phyloP scores from a whole-genome alignment of 2,113 vertebrate species.

The Lota lota region DNA sequence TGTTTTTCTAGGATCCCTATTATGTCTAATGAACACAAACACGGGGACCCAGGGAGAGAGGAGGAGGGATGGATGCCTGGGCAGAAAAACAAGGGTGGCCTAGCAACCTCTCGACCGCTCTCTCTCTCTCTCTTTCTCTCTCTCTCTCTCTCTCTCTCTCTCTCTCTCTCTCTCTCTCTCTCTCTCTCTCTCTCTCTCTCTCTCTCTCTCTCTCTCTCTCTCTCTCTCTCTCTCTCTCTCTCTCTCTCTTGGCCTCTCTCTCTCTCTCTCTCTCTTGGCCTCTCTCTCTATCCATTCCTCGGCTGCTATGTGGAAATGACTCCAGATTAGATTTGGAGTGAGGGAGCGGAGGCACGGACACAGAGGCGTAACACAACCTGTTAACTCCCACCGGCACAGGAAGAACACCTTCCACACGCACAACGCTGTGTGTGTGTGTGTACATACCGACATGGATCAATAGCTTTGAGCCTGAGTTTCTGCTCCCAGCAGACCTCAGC shows the following conservation, averaged over 20 bases:
- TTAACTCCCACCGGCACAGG: constrained; percentile 25
- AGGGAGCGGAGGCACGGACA: constrained; percentile 32
- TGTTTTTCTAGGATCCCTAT: constrained; percentile 67
- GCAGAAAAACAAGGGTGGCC: constrained; percentile 50
- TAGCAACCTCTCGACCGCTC: constrained; percentile 31
- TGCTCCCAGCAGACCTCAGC: constrained; percentile 47
- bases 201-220: constrained; percentile 2
- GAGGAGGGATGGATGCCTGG: constrained; percentile 28
- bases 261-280: not conserved
- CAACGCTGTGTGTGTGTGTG: constrained; percentile 13
- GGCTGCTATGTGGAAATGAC: constrained; percentile 16
- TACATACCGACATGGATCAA: constrained; percentile 9
- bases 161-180: too few relatives aligned
- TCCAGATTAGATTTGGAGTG: constrained; percentile 43
- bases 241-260: too few relatives aligned
- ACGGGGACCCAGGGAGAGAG: constrained; percentile 11
- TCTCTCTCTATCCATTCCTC: constrained; percentile 1
- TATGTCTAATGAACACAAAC: constrained; percentile 70
- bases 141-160: too few relatives aligned
- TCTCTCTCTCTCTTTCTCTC: not conserved
- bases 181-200: too few relatives aligned
- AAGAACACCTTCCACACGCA: constrained; percentile 23
- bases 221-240: too few relatives aligned
- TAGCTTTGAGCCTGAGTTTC: constrained; percentile 35
- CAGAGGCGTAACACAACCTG: constrained; percentile 28